phyloP scores from a whole-genome alignment of 1,140 invertebrate genomes.

The Tetramorium simillimum region DNA sequence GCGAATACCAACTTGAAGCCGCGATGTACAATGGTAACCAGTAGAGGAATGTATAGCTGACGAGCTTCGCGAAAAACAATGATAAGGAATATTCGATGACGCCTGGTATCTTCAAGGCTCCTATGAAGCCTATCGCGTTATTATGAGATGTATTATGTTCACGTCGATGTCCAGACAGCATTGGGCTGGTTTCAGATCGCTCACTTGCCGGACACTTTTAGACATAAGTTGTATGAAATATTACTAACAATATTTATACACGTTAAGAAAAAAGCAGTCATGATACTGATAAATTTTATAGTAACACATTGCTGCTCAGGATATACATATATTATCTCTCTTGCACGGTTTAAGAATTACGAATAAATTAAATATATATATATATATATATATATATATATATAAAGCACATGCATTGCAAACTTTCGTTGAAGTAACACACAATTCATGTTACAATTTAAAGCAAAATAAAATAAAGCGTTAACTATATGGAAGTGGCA shows the following conservation, averaged over 20 bases:
- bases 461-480: conserved; percentile 22
- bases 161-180: conserved; percentile 76
- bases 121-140: conserved; percentile 91
- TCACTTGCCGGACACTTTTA: conserved; percentile 68
- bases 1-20: conserved; percentile 90
- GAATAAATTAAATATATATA: too few relatives aligned
- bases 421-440: conserved; percentile 11
- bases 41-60: conserved; percentile 98
- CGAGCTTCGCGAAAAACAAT: conserved; percentile 98
- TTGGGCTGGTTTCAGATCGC: conserved; percentile 81
- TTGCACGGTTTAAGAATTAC: background rate
- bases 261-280: background rate
- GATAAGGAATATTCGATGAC: conserved; percentile 97
- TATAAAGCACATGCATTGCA: background rate
- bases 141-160: conserved; percentile 71
- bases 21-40: conserved; percentile 98
- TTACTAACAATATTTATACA: conserved; percentile 40
- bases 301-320: background rate
- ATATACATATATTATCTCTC: background rate
- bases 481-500: conserved; percentile 72
- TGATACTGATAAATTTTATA: conserved; percentile 33
- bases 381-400: too few relatives aligned
- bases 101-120: conserved; percentile 94
- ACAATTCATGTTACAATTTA: background rate
- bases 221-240: conserved; percentile 23